phyloP scores from a whole-genome alignment of 2,113 vertebrate genomes.

The Onychostoma macrolepis region DNA sequence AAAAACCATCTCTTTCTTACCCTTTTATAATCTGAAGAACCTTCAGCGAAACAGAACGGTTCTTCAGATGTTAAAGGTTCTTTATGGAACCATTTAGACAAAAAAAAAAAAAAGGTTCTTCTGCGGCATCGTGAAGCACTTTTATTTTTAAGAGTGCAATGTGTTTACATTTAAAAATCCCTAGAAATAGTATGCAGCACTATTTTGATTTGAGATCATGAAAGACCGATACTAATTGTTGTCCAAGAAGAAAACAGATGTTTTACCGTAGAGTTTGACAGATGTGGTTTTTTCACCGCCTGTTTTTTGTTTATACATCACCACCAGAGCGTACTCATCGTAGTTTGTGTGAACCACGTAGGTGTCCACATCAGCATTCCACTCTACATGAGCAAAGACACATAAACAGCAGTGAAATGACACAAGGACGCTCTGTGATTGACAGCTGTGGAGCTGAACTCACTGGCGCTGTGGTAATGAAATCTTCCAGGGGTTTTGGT shows the following conservation, averaged over 20 bases:
- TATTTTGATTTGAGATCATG: too few relatives aligned
- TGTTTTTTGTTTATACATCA: conserved; percentile 76
- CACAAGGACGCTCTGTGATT: not conserved
- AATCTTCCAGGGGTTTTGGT: conserved; percentile 72
- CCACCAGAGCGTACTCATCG: conserved; percentile 83
- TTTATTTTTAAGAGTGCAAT: too few relatives aligned
- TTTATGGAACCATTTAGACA: too few relatives aligned
- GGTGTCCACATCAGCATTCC: conserved; percentile 72
- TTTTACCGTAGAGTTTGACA: conserved; percentile 77
- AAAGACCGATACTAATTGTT: too few relatives aligned
- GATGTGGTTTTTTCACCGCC: conserved; percentile 68
- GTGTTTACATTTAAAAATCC: too few relatives aligned
- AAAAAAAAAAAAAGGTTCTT: too few relatives aligned
- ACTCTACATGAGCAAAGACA: conserved; percentile 71
- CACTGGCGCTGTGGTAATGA: conserved; percentile 65
- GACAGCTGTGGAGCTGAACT: conserved; percentile 25
- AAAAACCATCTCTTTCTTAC: too few relatives aligned
- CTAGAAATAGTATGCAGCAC: too few relatives aligned
- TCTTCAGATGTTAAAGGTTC: too few relatives aligned
- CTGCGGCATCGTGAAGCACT: too few relatives aligned
- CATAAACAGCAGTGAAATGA: not conserved
- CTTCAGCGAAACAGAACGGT: too few relatives aligned
- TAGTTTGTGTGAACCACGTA: conserved; percentile 91
- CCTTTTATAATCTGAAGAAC: too few relatives aligned
- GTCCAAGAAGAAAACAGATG: not conserved